These are phyloP conservation scores for Anodontia alba DNA, from an alignment of 2,888 invertebrate genomes.

Conservation along the genomic window DNA sequence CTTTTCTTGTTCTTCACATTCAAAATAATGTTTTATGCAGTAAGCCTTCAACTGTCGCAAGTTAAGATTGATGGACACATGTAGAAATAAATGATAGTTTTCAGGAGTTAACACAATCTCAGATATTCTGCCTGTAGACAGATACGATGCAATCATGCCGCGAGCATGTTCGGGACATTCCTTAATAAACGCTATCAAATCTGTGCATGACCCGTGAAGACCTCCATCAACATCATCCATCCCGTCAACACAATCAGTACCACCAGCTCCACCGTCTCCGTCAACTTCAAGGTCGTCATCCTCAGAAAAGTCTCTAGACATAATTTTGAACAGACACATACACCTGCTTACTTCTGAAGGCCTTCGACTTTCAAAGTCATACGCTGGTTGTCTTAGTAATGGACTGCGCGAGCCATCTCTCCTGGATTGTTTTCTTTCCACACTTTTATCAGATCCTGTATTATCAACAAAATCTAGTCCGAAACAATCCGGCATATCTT, in stretches of 20 bases:
- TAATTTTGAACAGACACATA: background rate
- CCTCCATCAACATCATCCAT: background rate
- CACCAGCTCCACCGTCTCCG: background rate
- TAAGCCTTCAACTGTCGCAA: conserved; percentile 40
- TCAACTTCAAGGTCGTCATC: background rate
- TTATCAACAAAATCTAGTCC: background rate
- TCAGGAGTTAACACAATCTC: conserved; percentile 27
- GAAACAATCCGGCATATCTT: background rate
- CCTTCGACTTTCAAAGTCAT: background rate
- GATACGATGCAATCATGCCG: conserved; percentile 40
- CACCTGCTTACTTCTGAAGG: background rate
- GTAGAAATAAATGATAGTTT: conserved; percentile 52
- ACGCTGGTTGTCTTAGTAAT: background rate
- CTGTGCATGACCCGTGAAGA: background rate
- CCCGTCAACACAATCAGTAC: background rate
- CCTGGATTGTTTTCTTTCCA: background rate
- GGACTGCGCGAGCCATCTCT: background rate
- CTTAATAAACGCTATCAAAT: background rate
- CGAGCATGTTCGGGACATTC: conserved; percentile 26
- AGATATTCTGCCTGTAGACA: conserved; percentile 48
- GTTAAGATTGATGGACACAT: conserved; percentile 43
- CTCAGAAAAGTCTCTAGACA: background rate
- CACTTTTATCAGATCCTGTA: background rate
- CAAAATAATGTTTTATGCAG: conserved; percentile 41
- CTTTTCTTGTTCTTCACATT: conserved; percentile 20